These are phyloP conservation scores for Metridium senile DNA, from an alignment of 92 coral and sea anemone genomes.

Conservation along the genomic window DNA sequence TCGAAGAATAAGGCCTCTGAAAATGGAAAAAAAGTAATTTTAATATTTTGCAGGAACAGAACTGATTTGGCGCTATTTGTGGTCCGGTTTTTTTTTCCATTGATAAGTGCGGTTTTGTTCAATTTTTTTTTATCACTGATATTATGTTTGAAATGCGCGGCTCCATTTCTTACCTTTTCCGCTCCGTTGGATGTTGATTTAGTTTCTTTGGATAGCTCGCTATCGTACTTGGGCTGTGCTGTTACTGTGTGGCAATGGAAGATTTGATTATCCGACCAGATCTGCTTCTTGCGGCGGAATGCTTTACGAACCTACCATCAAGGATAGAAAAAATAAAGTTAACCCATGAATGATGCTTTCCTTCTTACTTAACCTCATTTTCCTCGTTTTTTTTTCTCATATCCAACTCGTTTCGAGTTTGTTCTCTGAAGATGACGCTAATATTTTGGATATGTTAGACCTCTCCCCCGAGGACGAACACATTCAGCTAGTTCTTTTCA, in stretches of 20 bases:
- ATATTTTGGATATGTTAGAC: too few relatives aligned
- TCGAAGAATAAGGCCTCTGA: constrained; percentile 40
- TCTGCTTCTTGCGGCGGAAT: constrained; percentile 69
- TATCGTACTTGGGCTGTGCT: constrained; percentile 37
- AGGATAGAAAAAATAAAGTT: not conserved
- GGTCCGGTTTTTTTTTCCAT: not conserved
- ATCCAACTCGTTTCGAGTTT: too few relatives aligned
- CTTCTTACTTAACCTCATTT: too few relatives aligned
- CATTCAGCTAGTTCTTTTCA: too few relatives aligned
- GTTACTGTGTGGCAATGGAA: constrained; percentile 63
- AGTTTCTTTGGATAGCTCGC: constrained; percentile 41
- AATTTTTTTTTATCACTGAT: too few relatives aligned
- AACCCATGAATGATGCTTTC: too few relatives aligned
- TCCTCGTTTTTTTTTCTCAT: too few relatives aligned
- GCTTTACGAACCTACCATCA: constrained; percentile 67
- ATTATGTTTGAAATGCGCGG: too few relatives aligned
- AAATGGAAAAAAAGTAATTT: not conserved
- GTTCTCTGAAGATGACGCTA: too few relatives aligned
- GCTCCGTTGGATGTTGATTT: constrained; percentile 35
- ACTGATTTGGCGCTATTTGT: not conserved
- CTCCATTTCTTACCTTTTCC: constrained; percentile 12
- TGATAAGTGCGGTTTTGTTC: not conserved
- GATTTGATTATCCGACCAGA: constrained; percentile 80
- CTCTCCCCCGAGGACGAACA: too few relatives aligned
- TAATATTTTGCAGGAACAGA: not conserved